Percentiles rank a stretch among this genome's conserved stretches.
Evolutionary conservation across 2,888 invertebrate species (phyloP).

Genomic region (Nomada flava): DNA sequence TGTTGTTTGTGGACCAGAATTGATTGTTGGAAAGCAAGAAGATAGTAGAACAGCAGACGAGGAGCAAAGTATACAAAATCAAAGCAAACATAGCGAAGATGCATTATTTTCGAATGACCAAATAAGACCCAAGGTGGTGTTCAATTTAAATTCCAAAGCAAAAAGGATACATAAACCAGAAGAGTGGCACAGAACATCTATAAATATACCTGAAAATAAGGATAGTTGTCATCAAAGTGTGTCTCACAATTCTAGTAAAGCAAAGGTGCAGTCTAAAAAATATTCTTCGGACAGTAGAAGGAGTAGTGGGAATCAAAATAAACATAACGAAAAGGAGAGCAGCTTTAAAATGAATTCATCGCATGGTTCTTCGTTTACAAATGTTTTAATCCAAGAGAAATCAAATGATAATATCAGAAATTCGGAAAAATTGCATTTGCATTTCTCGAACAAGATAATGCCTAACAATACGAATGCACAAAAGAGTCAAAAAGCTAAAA

Average conservation of each 20-base stretch:
- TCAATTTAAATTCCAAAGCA: conserved; percentile 74
- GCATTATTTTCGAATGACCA: conserved; percentile 48
- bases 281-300: background rate
- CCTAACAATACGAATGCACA: conserved; percentile 1
- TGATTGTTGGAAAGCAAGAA: conserved; percentile 9
- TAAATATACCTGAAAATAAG: conserved; percentile 1
- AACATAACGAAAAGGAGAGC: background rate
- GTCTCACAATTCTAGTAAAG: conserved; percentile 1
- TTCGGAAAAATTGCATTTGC: conserved; percentile 12
- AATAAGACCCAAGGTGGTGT: conserved; percentile 74
- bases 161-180: conserved; percentile 69
- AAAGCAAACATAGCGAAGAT: conserved; percentile 18
- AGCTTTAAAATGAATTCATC: background rate
- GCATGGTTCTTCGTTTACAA: background rate
- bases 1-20: conserved; percentile 5
- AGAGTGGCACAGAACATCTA: conserved; percentile 65
- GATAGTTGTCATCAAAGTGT: conserved; percentile 15
- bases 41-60: background rate
- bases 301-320: conserved; percentile 19
- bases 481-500: conserved; percentile 26
- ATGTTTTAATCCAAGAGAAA: conserved; percentile 4
- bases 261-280: background rate
- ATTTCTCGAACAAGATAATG: background rate
- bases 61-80: conserved; percentile 31
- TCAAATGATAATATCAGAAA: background rate